These are phyloP conservation scores for Drosophila neocordata DNA, from an alignment of 1,140 invertebrate genomes.

Conservation along the genomic window DNA sequence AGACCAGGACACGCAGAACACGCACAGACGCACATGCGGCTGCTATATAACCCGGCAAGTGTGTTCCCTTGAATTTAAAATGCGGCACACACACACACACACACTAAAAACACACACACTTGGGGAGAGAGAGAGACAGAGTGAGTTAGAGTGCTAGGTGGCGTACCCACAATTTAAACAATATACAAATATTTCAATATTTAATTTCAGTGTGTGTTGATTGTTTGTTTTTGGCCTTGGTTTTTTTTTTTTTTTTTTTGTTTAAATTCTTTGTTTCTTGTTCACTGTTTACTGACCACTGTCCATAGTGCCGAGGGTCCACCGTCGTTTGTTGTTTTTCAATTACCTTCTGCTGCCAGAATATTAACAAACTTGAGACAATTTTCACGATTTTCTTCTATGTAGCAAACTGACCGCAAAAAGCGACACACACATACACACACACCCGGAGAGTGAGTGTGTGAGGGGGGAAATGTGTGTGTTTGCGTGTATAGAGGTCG, in stretches of 20 bases:
- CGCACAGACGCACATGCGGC: constrained; percentile 37
- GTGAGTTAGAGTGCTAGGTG: not conserved
- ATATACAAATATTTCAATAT: constrained; percentile 52
- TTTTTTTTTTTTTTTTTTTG: constrained; percentile 14
- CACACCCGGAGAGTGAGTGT: constrained; percentile 21
- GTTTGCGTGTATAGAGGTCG: not conserved
- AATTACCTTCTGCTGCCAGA: constrained; percentile 12
- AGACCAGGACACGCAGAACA: constrained; percentile 19
- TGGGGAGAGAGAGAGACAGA: not conserved
- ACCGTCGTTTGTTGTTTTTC: constrained; percentile 31
- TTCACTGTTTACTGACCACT: constrained; percentile 2
- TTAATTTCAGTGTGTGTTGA: constrained; percentile 40
- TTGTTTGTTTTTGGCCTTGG: constrained; percentile 42
- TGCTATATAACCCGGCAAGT: constrained; percentile 9
- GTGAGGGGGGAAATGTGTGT: constrained; percentile 2
- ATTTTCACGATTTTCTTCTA: constrained; percentile 43
- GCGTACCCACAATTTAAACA: constrained; percentile 35
- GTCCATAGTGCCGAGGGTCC: not conserved
- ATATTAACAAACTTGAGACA: not conserved
- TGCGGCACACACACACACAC: constrained; percentile 17
- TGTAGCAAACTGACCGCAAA: constrained; percentile 32
- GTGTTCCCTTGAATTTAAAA: constrained; percentile 49
- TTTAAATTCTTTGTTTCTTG: too few relatives aligned
- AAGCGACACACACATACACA: not conserved
- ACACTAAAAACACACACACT: not conserved